Evolutionary conservation across 2,113 vertebrate genomes (phyloP).

Genomic region (Pitta sordida): DNA sequence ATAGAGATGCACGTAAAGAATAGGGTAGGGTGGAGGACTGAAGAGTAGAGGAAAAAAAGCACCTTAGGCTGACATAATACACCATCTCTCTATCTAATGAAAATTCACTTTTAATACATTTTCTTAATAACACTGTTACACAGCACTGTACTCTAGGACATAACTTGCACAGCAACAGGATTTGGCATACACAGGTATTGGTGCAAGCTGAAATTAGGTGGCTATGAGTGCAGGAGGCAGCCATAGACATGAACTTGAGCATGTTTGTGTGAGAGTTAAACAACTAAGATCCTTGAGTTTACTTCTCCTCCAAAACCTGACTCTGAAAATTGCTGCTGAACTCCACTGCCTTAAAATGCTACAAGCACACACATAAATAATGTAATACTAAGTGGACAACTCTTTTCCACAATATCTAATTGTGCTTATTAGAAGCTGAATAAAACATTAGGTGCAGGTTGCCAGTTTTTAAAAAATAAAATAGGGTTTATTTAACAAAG

Average conservation of each 20-base stretch:
- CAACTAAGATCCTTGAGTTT: neutral
- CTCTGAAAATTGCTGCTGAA: neutral
- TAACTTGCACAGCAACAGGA: neutral
- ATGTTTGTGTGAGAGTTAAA: neutral
- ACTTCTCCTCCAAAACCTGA: neutral
- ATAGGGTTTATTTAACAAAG: neutral
- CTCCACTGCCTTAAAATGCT: neutral
- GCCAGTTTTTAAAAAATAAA: neutral
- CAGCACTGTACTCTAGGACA: neutral
- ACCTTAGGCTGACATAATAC: neutral
- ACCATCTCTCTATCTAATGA: fast-evolving
- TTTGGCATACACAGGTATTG: neutral
- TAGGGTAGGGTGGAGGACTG: neutral
- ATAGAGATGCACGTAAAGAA: fast-evolving
- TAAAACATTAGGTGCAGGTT: neutral
- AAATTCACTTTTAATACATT: neutral
- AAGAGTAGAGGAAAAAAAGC: neutral
- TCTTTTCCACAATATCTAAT: neutral
- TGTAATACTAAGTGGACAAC: neutral
- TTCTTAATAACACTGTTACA: neutral
- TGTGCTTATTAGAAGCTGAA: neutral
- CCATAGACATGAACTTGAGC: neutral
- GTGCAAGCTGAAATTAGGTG: neutral
- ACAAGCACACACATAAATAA: neutral
- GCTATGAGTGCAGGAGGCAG: neutral